These are phyloP conservation scores for Allobates femoralis DNA, from an alignment of 2,797 vertebrate genomes.

Conservation along the genomic window DNA sequence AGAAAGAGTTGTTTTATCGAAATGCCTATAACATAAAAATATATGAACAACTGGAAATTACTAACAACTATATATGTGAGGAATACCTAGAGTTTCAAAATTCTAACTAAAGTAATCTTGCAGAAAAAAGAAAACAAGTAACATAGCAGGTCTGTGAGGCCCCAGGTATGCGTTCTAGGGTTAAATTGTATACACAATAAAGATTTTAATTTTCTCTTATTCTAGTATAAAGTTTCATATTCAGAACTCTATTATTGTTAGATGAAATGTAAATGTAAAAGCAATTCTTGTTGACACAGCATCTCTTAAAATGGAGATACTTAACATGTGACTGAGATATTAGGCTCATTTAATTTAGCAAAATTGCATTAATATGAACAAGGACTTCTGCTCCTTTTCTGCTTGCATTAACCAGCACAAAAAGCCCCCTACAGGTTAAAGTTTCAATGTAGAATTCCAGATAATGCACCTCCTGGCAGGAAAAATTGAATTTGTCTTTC, in stretches of 20 bases:
- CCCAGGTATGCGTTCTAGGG: no score
- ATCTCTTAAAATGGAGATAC: slow-evolving; percentile 54
- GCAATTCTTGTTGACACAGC: not conserved
- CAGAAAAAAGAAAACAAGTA: no score
- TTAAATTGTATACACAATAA: no score
- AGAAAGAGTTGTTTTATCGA: no score
- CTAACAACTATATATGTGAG: no score
- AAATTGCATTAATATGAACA: slow-evolving; percentile 99
- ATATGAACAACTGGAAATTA: no score
- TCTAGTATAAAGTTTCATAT: not conserved
- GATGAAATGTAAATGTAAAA: not conserved
- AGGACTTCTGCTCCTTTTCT: slow-evolving; percentile 92
- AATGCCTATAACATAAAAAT: no score
- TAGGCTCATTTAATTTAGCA: slow-evolving; percentile 87
- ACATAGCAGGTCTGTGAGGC: no score
- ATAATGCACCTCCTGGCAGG: slow-evolving; percentile 92
- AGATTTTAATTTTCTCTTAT: no score
- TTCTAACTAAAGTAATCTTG: no score
- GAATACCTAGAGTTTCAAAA: no score
- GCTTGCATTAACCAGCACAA: slow-evolving; percentile 98
- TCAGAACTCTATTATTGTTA: not conserved
- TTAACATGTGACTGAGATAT: slow-evolving; percentile 87
- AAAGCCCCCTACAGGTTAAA: slow-evolving; percentile 98
- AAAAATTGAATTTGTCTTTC: slow-evolving; percentile 88
- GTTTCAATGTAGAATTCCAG: slow-evolving; percentile 99